Evolutionary conservation across 2,888 invertebrate genomes (phyloP).

Genomic region (Epinotia demarniana): DNA sequence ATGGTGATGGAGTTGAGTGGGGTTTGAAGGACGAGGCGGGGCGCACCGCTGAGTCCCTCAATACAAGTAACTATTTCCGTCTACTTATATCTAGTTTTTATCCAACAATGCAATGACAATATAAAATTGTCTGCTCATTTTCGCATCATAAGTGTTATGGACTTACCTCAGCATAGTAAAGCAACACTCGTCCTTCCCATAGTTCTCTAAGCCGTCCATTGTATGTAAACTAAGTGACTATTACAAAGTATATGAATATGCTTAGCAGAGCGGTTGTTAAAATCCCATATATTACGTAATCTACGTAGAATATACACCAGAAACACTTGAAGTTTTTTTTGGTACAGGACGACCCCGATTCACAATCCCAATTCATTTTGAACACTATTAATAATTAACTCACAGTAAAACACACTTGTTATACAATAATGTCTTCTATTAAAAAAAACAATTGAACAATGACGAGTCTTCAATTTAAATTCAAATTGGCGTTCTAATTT

Average conservation of each 20-base stretch:
- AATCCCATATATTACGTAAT: conserved; percentile 46
- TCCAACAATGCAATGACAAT: not conserved
- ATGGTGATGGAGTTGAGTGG: too few species aligned
- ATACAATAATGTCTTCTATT: not conserved
- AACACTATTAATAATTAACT: conserved; percentile 16
- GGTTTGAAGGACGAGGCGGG: not conserved
- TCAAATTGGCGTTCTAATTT: conserved; percentile 11
- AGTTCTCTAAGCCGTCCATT: conserved; percentile 8
- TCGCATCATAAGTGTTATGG: not conserved
- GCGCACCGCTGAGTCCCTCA: not conserved
- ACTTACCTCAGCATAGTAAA: conserved; percentile 34
- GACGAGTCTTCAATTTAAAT: not conserved
- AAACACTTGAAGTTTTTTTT: conserved; percentile 53
- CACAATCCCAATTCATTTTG: conserved; percentile 45
- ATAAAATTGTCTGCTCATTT: not conserved
- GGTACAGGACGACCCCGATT: conserved; percentile 26
- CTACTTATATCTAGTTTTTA: not conserved
- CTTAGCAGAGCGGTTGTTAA: conserved; percentile 25
- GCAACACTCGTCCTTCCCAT: conserved; percentile 11
- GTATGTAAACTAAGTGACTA: conserved; percentile 28
- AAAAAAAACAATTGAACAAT: not conserved
- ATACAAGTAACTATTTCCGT: conserved; percentile 43
- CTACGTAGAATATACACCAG: conserved; percentile 56
- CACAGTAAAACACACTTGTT: not conserved
- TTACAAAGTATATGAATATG: conserved; percentile 35